Evolutionary conservation across 2,888 invertebrate genomes (phyloP), one percentile per base, ranked within the genome.

Genomic region (Agriopis leucophaearia): DNA sequence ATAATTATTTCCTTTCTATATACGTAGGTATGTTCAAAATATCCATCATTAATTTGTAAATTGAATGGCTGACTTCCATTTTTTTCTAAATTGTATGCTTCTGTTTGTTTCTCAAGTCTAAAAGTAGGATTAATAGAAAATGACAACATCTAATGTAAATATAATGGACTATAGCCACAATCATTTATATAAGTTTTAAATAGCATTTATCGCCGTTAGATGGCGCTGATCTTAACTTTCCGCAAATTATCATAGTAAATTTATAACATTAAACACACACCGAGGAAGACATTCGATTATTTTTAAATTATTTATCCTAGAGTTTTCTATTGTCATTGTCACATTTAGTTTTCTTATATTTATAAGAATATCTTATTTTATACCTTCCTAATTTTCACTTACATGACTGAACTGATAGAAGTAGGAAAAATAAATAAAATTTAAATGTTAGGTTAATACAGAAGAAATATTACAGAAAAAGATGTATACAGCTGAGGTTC

Each of bases 271-370:
- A 8, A 60, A 72, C 57, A 16, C 16, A 66, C 70, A 70, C 35
- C 35, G 15, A 51, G 18, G 45, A 64, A 65, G 16, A 60, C 45
- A 52, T 56, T 12, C 12, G 15, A 47, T 36, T 61, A 50, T 47
- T 27, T 15, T 51, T 47, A 27, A 16, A n/a, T 48, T 60, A 47
- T 60, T 55, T 64, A 63, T 75, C 85, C 58, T 63, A 64, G 3
- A 50, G 13, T 60, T 62, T 55, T 78, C 78, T 92, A 92, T 92
- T 92, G 92, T 92, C 92, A 87, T 90, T 74, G 91, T 90, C 92
- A 91, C 92, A 75, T 83, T 77, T 10, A 18, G 74, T 73, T 73
- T 76, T 79, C 71, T 70, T 78, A 77, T 79, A 80, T 80, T 70
- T 86, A 84, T 80, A 83, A 13, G 4, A 57, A 18, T 65, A 67